Base-by-base conservation (phyloP, 1,140 invertebrate species). In the Drosophila busckii region DNA sequence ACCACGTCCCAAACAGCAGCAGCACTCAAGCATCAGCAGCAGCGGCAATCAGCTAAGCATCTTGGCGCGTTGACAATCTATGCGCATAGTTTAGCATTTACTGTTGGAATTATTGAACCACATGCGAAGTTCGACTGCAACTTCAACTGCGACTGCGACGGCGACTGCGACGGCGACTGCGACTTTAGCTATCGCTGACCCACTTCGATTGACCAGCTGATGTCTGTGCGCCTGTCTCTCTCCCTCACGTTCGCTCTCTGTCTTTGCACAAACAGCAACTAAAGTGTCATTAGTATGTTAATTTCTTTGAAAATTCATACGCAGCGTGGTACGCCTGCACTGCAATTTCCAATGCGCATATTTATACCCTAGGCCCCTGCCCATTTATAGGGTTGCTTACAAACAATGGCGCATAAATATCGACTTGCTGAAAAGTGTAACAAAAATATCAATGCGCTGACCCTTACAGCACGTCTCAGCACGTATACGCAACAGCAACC, bases 31-130 rank as follows among this genome's bases (percentile, higher is more conserved):
- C 67, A 34, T 12, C 55, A 45, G 9, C 37, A 31, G 16, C 34
- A 13, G 50, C 45, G 29, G 62, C 66, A 70, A 70, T 66, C 66
- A 70, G 56, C 40, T 50, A 55, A 66, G 64, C 62, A 66, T 66
- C 62, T 70, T 55, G 63, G 45, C 44, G 38, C 61, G 65, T 65
- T 69, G 66, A 70, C 63, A 66, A 66, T 70, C 66, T 70, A 70
- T 70, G 66, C 66, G 66, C 66, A 70, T 70, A 70, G 63, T 70
- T 70, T 70, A 70, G 58, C 66, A 70, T 70, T 70, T 58, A 67
- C 58, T 67, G 63, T 62, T 70, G 63, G 42, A 56, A 67, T 58
- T 70, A 69, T 64, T 64, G 61, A 60, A 64, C 61, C 61, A 64
- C 61, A 64, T 65, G 64, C 60, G 64, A 67, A 67, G 53, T 67